These are phyloP conservation scores for Dendrolimus punctatus DNA, from an alignment of 1,140 invertebrate species.

Conservation along the genomic window DNA sequence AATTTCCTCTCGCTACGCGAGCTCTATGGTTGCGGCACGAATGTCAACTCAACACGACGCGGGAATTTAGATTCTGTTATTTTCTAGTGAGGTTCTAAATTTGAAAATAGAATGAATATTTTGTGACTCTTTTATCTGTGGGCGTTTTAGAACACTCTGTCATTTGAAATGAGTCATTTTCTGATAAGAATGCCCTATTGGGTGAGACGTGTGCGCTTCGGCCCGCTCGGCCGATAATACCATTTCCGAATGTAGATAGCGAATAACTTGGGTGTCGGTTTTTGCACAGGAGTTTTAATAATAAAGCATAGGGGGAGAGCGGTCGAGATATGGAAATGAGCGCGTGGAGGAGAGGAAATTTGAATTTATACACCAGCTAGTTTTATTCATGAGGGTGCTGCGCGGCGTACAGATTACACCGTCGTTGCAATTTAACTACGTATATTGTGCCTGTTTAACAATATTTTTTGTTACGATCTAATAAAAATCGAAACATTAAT, in stretches of 20 bases:
- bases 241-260: slow-evolving; percentile 66
- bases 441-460: slow-evolving; percentile 20
- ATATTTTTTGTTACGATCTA: slow-evolving; percentile 13
- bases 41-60: slow-evolving; percentile 13
- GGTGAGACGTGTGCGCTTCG: slow-evolving; percentile 64
- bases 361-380: slow-evolving; percentile 71
- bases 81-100: slow-evolving; percentile 24
- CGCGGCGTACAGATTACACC: slow-evolving; percentile 32
- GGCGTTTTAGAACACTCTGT: slow-evolving; percentile 65
- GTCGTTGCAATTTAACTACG: slow-evolving; percentile 26
- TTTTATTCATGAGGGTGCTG: slow-evolving; percentile 61
- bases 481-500: background rate
- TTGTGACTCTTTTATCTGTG: slow-evolving; percentile 34
- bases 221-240: slow-evolving; percentile 56
- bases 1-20: slow-evolving; percentile 66
- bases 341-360: slow-evolving; percentile 68
- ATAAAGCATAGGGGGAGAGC: slow-evolving; percentile 56
- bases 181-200: slow-evolving; percentile 72
- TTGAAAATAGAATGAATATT: slow-evolving; percentile 7
- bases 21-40: slow-evolving; percentile 30
- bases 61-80: background rate
- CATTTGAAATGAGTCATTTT: slow-evolving; percentile 73
- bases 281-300: slow-evolving; percentile 66
- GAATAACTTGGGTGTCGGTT: slow-evolving; percentile 62
- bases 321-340: slow-evolving; percentile 67